Evolutionary conservation across 1,140 invertebrate species (phyloP).

Genomic region (Ylistrum balloti): DNA sequence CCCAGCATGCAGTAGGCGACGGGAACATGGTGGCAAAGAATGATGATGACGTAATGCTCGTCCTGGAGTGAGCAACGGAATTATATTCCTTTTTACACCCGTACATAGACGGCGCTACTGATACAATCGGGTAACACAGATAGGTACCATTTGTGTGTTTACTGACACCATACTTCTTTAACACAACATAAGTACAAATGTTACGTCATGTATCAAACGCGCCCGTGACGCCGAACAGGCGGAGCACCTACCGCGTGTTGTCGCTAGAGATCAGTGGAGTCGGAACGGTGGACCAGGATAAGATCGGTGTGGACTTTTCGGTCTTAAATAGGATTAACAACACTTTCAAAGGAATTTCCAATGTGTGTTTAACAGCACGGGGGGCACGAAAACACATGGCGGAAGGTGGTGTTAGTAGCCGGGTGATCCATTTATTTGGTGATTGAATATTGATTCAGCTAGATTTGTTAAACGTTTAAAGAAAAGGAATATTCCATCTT

Average conservation of each 20-base stretch:
- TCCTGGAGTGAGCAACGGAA: not conserved
- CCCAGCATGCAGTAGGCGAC: not conserved
- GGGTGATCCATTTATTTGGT: not conserved
- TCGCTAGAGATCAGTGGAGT: slow-evolving; percentile 7
- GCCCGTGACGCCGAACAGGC: slow-evolving; percentile 22
- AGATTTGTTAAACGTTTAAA: not conserved
- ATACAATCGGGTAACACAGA: not conserved
- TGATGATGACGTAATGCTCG: not conserved
- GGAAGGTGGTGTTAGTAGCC: not conserved
- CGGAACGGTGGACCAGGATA: slow-evolving; percentile 11
- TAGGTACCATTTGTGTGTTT: not conserved
- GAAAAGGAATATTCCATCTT: not conserved
- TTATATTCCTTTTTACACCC: not conserved
- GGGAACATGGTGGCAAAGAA: not conserved
- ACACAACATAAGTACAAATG: not conserved
- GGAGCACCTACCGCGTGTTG: not conserved
- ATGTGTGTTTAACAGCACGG: slow-evolving; percentile 10
- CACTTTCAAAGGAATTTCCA: slow-evolving; percentile 13
- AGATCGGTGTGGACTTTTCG: slow-evolving; percentile 6
- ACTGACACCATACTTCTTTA: not conserved
- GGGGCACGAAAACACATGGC: slow-evolving; percentile 12
- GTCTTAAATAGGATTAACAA: slow-evolving; percentile 40
- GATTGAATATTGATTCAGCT: slow-evolving; percentile 12
- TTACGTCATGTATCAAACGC: slow-evolving; percentile 22
- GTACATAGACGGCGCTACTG: not conserved